phyloP scores from a whole-genome alignment of 2,797 vertebrate species.

The Discoglossus pictus region DNA sequence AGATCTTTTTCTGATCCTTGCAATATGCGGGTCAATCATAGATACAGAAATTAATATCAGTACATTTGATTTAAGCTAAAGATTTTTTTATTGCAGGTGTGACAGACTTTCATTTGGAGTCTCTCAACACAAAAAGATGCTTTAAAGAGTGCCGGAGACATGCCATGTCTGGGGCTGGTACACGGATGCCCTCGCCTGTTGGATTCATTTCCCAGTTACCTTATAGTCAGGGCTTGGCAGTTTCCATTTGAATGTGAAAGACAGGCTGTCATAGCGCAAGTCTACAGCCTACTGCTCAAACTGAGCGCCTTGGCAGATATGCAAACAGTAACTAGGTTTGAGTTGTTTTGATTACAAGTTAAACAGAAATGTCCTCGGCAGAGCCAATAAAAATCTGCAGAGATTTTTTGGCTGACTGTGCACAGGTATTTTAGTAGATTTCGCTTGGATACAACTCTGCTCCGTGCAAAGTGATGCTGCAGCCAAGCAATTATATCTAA shows the following conservation, averaged over 20 bases:
- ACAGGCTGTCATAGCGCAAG: slow-evolving; percentile 76
- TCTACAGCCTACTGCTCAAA: slow-evolving; percentile 77
- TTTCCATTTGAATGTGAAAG: slow-evolving; percentile 76
- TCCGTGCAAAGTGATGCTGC: slow-evolving; percentile 25
- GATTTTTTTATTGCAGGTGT: no score
- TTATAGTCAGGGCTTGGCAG: slow-evolving; percentile 76
- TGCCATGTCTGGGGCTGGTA: no score
- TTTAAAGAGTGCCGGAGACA: no score
- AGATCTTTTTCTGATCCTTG: no score
- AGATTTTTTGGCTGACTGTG: slow-evolving; percentile 36
- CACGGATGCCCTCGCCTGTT: slow-evolving; percentile 68
- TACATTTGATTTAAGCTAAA: no score
- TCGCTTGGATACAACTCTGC: slow-evolving; percentile 33
- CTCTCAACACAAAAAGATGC: no score
- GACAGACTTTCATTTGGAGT: no score
- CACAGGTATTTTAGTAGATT: slow-evolving; percentile 41
- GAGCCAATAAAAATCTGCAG: slow-evolving; percentile 68
- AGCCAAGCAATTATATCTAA: slow-evolving; percentile 45
- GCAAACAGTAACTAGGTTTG: slow-evolving; percentile 83
- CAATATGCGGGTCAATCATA: no score
- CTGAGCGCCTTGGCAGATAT: slow-evolving; percentile 79
- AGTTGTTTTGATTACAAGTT: slow-evolving; percentile 86
- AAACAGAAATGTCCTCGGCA: slow-evolving; percentile 79
- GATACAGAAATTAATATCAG: no score
- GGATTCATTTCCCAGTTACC: slow-evolving; percentile 77